Base-by-base conservation (phyloP, 2,888 invertebrate species). In the Petrolisthes cinctipes region DNA sequence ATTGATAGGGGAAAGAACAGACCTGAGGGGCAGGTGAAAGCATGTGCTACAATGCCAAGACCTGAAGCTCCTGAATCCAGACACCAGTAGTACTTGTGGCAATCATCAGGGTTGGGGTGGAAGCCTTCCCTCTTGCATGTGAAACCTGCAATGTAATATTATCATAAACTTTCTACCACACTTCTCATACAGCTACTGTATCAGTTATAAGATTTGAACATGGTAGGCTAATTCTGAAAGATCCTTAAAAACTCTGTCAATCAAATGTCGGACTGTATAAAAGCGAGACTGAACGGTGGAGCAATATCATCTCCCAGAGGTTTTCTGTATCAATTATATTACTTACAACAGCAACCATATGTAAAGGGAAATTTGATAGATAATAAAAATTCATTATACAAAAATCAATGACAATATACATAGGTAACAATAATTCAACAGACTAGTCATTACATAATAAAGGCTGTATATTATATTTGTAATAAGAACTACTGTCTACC, bases 51-150 rank as follows among this genome's bases (percentile, higher is more conserved):
- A 82, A 98, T 96, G 90, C 97, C 98, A 23, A 97, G 94, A 6
- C 89, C 89, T 6, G 89, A 86, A 92, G 97, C 96, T 0, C 97
- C 96, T 0, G 97, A 96, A 92, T 97, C 97, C 91, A 98, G 93
- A 92, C 98, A 98, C 97, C 98, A 98, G 93, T 97, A 98, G 92
- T 98, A 98, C 92, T 97, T 97, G 93, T 97, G 97, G 93, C 98
- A 98, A 93, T 98, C 97, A 73, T 96, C 95, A 0, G 97, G 97
- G 93, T 98, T 97, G 20, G 96, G 95, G 93, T 95, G 98, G 94
- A 98, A 98, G 4, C 98, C 98, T 94, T 98, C 98, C 91, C 98
- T 97, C 91, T 95, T 96, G 92, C 98, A 98, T 92, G 97, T 97
- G 93, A 98, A 98, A 92, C 96, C 97, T 96, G 93, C 9, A 91